These are phyloP conservation scores for Philopedon plagiatum DNA, from an alignment of 2,888 invertebrate species.

Conservation along the genomic window DNA sequence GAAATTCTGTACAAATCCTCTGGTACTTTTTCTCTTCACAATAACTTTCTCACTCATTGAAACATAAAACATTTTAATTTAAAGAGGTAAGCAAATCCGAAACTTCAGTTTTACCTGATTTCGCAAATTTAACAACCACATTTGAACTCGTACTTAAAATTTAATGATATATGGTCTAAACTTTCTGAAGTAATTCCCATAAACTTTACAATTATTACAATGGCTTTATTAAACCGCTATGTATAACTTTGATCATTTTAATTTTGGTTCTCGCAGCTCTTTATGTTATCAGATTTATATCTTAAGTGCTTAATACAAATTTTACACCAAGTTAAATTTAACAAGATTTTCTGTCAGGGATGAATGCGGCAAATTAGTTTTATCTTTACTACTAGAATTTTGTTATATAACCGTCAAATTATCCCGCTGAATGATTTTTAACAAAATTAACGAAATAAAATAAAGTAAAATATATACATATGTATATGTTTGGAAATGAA, in stretches of 20 bases:
- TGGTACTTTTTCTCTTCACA: too few relatives aligned
- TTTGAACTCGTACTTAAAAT: constrained; percentile 11
- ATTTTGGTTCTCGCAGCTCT: neutral
- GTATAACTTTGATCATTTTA: constrained; percentile 15
- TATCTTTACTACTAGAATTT: too few relatives aligned
- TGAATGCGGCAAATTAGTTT: too few relatives aligned
- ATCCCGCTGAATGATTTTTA: too few relatives aligned
- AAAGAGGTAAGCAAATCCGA: neutral
- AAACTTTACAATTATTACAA: constrained; percentile 9
- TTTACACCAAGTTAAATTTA: neutral
- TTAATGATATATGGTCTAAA: constrained; percentile 7
- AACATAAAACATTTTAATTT: too few relatives aligned
- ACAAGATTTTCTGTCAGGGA: neutral
- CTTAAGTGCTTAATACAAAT: neutral
- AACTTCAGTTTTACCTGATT: constrained; percentile 10
- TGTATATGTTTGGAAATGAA: too few relatives aligned
- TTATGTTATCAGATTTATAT: neutral
- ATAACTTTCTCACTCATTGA: too few relatives aligned
- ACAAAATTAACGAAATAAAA: too few relatives aligned
- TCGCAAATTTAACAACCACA: constrained; percentile 5
- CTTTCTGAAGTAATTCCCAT: neutral
- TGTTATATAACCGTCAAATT: too few relatives aligned
- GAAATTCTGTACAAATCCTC: too few relatives aligned
- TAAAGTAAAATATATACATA: too few relatives aligned
- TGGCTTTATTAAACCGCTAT: constrained; percentile 15